Evolutionary conservation across 2,888 invertebrate species (phyloP), one percentile per base, ranked within the genome.

Genomic region (Amiota mariae): DNA sequence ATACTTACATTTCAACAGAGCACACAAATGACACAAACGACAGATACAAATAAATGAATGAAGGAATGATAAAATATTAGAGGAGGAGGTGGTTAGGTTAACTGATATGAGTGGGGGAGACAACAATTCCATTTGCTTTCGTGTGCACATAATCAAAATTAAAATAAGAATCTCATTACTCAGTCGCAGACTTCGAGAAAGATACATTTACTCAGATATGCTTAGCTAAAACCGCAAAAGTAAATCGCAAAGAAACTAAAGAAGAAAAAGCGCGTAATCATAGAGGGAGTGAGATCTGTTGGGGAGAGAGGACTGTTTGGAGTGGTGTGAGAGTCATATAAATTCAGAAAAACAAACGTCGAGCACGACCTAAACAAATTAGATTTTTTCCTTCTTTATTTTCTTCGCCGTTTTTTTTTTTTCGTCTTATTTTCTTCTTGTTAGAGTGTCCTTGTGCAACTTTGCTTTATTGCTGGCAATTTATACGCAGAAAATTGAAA

Each of bases 121-220:
- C 13, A 54, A 54, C 54, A 54, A 72, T 74, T 78, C 79, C 76
- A 49, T 67, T 67, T 20, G 75, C 76, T 75, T 75, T 68, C 72
- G 47, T 36, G 36, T 72, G 74, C 77, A 81, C 83, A 84, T 81
- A 80, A 84, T 82, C 86, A 85, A 84, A 84, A 84, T 84, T 84
- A 83, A 85, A 84, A 84, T 84, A 85, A 84, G 83, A 84, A 80
- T 78, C 83, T 81, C 83, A 84, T 84, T 85, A 78, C 81, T 83
- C 83, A 85, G 81, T 70, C 73, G 81, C 85, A 83, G 83, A 78
- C 73, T 72, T 71, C 68, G 67, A 36, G 6, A 73, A 71, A 83
- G 81, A 83, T 85, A 85, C 85, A 85, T 80, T 80, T 80, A 66
- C 66, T 71, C 77, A 84, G 83, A 85, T 83, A 83, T 84, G 86